Evolutionary conservation across 2,113 vertebrate genomes (phyloP), one percentile per base, ranked within the genome.

Genomic region (Orycteropus afer): DNA sequence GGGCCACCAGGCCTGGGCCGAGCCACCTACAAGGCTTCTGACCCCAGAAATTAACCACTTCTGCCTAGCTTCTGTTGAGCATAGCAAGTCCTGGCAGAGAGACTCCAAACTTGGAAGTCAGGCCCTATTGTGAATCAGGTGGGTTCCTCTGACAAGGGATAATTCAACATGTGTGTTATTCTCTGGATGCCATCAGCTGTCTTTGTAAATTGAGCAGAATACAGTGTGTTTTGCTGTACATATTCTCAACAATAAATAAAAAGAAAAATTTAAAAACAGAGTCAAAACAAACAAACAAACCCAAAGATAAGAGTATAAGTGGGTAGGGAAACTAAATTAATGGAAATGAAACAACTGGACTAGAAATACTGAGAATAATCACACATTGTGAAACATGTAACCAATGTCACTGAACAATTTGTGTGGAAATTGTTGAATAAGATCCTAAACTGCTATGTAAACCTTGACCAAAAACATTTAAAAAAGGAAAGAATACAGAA

Each of bases 81-180:
- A 22, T 74, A 7, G 17, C 40, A 61, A 37, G 27, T 57, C 37
- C 65, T 1, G 14, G 77, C 29, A 45, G 40, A 45, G 40, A 61
- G 42, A 45, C 53, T 45, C 22, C 53, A 47, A 71, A 55, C 61
- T 27, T 32, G 59, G 59, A n/a, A 23, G 17, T 15, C 69, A 34
- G 53, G 25, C 11, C 14, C 7, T 29, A 57, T 42, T 63, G 32
- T 74, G 85, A 87, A 22, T 55, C 20, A 5, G 53, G 67, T 49
- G 17, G 59, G 79, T 49, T 47, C 47, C 32, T 3, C 29, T 9
- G 27, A 4, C 27, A 2, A 37, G 53, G n/a, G 29, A 83, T 34
- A 40, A 42, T 77, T 27, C 29, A 27, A n/a, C 61, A 2, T 0
- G 0, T 4, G 9, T 5, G 1, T 71, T 32, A 0, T 25, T 80